Conservation (phyloP, 2,888 invertebrate genomes). For the Drosophila suboccidentalis region DNA sequence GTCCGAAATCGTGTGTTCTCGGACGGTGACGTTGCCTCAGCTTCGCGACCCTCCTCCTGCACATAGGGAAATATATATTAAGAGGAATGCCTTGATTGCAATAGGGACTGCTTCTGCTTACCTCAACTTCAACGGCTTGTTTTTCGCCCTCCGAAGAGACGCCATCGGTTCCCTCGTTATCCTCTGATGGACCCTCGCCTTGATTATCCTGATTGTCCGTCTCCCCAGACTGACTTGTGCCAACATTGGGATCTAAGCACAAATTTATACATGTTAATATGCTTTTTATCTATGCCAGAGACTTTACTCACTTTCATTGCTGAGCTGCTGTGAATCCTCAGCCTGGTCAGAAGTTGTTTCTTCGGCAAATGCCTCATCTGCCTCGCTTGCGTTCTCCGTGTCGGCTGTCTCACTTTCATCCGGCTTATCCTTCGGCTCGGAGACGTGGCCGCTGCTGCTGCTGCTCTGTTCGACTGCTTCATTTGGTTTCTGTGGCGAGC, state of each 20-base stretch:
- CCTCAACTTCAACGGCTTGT: conserved; percentile 85
- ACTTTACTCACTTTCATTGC: conserved; percentile 76
- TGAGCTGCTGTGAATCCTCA: conserved; percentile 76
- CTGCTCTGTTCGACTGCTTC: conserved; percentile 59
- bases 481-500: conserved; percentile 57
- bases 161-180: conserved; percentile 85
- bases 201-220: conserved; percentile 83
- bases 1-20: conserved; percentile 87
- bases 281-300: not conserved
- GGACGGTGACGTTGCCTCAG: conserved; percentile 90
- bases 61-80: not conserved
- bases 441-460: conserved; percentile 37
- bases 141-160: conserved; percentile 89
- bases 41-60: conserved; percentile 92
- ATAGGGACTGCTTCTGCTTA: conserved; percentile 31
- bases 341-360: conserved; percentile 80
- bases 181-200: conserved; percentile 80
- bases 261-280: not conserved
- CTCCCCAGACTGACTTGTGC: conserved; percentile 86
- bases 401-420: conserved; percentile 49
- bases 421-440: conserved; percentile 55
- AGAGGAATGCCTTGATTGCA: not conserved
- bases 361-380: conserved; percentile 85
- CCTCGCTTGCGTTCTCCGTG: conserved; percentile 86
- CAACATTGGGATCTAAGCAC: conserved; percentile 81